Percentiles rank a stretch among this genome's conserved stretches.
phyloP scores from a whole-genome alignment of 2,113 vertebrate species.

The Coregonus clupeaformis region DNA sequence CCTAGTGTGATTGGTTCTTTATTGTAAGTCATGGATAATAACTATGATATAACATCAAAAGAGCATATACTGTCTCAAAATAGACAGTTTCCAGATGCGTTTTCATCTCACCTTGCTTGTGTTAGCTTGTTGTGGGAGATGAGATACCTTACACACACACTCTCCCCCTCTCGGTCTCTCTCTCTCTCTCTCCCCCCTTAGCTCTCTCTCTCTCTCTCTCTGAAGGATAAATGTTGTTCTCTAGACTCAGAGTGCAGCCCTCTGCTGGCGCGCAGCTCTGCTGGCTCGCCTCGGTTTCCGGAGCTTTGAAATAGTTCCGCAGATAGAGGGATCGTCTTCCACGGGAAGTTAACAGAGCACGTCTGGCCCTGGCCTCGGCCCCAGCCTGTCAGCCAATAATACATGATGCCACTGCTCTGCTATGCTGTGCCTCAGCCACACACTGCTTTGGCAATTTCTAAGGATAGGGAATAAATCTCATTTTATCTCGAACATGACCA shows the following conservation, averaged over 20 bases:
- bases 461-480: slow-evolving; percentile 11
- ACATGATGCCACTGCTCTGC: slow-evolving; percentile 72
- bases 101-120: slow-evolving; percentile 1
- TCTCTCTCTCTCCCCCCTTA: not conserved
- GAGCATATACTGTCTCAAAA: too few relatives aligned
- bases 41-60: not conserved
- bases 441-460: slow-evolving; percentile 15
- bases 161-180: not conserved
- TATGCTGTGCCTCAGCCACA: slow-evolving; percentile 49
- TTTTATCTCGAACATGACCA: not conserved
- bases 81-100: not conserved
- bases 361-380: slow-evolving; percentile 77
- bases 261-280: slow-evolving; percentile 65
- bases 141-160: not conserved
- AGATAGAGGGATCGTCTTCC: slow-evolving; percentile 70
- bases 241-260: slow-evolving; percentile 60
- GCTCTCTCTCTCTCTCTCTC: not conserved
- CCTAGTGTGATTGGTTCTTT: not conserved
- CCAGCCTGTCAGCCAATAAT: slow-evolving; percentile 66
- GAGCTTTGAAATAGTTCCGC: slow-evolving; percentile 78
- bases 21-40: not conserved
- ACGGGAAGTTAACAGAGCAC: slow-evolving; percentile 73
- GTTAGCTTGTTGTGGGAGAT: slow-evolving; percentile 17
- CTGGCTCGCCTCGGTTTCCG: slow-evolving; percentile 70
- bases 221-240: not conserved